A percentile compares a stretch with the other conserved stretches of the same genome.
These are phyloP conservation scores for Drosophila busckii DNA, from an alignment of 1,140 invertebrate species.

Conservation along the genomic window DNA sequence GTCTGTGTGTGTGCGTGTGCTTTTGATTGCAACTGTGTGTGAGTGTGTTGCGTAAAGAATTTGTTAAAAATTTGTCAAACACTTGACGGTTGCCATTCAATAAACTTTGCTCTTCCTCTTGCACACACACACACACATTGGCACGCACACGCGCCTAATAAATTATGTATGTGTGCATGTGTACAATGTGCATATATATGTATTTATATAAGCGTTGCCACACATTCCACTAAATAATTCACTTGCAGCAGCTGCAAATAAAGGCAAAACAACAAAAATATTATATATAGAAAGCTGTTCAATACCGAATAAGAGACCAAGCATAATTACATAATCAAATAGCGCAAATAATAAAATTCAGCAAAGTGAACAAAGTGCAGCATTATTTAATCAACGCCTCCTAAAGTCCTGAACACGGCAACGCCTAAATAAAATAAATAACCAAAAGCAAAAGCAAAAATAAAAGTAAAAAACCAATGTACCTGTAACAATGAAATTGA, in stretches of 20 bases:
- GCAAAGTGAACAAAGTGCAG: conserved; percentile 49
- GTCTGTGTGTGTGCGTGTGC: conserved; percentile 21
- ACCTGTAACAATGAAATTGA: conserved; percentile 72
- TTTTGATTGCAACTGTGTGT: conserved; percentile 18
- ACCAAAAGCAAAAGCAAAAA: conserved; percentile 19
- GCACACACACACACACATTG: conserved; percentile 7
- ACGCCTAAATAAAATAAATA: conserved; percentile 34
- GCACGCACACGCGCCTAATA: conserved; percentile 16
- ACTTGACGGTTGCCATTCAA: conserved; percentile 50
- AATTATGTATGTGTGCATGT: conserved; percentile 42
- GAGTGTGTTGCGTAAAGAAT: conserved; percentile 56
- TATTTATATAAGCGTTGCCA: conserved; percentile 10
- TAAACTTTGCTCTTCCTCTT: conserved; percentile 22
- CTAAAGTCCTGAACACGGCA: conserved; percentile 50
- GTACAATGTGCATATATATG: conserved; percentile 45
- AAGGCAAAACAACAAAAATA: conserved; percentile 21
- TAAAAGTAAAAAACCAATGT: conserved; percentile 60
- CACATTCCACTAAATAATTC: conserved; percentile 38
- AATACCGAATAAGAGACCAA: conserved; percentile 74
- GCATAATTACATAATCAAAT: conserved; percentile 78
- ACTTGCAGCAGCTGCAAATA: conserved; percentile 57
- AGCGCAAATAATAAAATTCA: conserved; percentile 43
- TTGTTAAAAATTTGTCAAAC: conserved; percentile 54
- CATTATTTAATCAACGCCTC: conserved; percentile 68
- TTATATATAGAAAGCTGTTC: conserved; percentile 52